Conservation (phyloP, 1,140 invertebrate species). For the Andrena cerasifolii region DNA sequence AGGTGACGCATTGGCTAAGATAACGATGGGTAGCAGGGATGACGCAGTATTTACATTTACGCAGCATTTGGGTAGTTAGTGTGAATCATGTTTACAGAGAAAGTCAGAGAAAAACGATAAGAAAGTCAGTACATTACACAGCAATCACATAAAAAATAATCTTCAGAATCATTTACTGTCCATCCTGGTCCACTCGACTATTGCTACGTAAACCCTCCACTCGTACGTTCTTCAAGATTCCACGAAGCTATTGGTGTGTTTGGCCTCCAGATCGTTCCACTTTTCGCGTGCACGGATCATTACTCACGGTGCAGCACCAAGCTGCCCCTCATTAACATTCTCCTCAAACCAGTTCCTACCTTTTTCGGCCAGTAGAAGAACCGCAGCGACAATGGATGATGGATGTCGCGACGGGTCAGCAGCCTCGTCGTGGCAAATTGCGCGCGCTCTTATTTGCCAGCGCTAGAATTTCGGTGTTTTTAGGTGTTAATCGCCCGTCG, state of each 20-base stretch:
- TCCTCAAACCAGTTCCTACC: neutral
- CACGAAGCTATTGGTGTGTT: neutral
- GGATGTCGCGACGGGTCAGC: neutral
- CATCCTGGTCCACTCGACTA: too few species aligned
- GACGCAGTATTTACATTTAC: too few species aligned
- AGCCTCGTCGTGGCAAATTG: neutral
- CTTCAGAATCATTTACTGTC: too few species aligned
- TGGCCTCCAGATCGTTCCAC: neutral
- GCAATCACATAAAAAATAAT: too few species aligned
- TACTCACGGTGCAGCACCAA: neutral
- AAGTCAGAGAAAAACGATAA: too few species aligned
- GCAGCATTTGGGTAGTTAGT: too few species aligned
- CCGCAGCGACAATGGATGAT: neutral
- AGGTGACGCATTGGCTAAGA: too few species aligned
- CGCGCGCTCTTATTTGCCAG: slow-evolving; percentile 10
- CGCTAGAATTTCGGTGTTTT: slow-evolving; percentile 30
- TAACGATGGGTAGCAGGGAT: too few species aligned
- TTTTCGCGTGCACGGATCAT: slow-evolving; percentile 22
- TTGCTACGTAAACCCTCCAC: too few species aligned
- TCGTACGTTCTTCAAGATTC: too few species aligned
- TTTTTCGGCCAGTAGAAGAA: neutral
- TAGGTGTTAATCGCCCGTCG: slow-evolving; percentile 6
- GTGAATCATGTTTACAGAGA: too few species aligned
- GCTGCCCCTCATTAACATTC: slow-evolving; percentile 19
- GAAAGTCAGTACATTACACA: too few species aligned